Conservation (phyloP, 2,797 vertebrate species). For the Falco columbarius region DNA sequence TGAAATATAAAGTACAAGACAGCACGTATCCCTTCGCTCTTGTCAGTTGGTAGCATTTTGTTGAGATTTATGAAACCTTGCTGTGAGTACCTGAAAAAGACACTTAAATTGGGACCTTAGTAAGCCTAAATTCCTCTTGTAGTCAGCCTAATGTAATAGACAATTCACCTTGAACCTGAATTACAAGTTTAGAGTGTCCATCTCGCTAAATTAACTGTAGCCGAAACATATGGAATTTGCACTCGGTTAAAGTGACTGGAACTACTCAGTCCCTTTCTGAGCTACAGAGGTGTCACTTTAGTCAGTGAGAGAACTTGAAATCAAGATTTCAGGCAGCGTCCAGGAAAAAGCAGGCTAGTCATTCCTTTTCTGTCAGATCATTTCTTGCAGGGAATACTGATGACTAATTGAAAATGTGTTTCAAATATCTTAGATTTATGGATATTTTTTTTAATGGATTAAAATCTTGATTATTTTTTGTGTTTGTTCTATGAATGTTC, state of each 20-base stretch:
- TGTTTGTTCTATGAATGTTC: neutral
- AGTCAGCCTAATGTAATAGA: neutral
- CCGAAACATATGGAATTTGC: neutral
- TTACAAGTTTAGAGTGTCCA: neutral
- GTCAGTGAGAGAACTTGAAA: neutral
- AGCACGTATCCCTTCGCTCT: neutral
- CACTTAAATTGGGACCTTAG: neutral
- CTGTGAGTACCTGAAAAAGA: neutral
- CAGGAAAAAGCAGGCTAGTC: accelerated
- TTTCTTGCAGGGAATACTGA: neutral
- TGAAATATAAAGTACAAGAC: neutral
- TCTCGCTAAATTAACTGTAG: neutral
- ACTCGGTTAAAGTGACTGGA: neutral
- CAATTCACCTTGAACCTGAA: neutral
- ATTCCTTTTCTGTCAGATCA: neutral
- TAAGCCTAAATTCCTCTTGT: neutral
- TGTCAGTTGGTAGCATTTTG: neutral
- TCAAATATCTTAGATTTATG: neutral
- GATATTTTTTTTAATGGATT: neutral
- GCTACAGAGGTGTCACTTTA: neutral
- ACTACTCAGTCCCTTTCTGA: neutral
- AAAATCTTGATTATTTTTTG: neutral
- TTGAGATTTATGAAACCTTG: neutral
- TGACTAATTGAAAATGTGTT: neutral
- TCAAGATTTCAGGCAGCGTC: neutral